Base-by-base conservation (phyloP, 1,140 invertebrate genomes). In the Hylaeus anthracinus region DNA sequence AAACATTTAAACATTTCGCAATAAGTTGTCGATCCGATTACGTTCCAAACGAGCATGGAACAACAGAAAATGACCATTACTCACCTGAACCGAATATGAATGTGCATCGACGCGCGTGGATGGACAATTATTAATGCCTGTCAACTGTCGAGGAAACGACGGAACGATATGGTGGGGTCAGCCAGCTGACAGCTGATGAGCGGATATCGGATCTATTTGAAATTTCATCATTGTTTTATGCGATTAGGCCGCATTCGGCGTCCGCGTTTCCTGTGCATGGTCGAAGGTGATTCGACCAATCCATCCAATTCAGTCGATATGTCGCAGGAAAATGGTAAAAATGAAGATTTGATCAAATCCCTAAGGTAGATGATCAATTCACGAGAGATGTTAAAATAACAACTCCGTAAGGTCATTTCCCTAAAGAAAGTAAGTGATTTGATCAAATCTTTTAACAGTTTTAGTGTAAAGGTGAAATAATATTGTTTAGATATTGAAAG, bases 111-210 rank as follows among this genome's bases (percentile, higher is more conserved):
- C 6, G 63, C 26, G 26, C 78, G 37, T 6, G 15, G 43, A 74
- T 53, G 78, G 71, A 72, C 55, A 67, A 74, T 72, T 74, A 74
- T 80, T 74, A 74, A 80, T 80, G 60, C 55, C 55, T 61, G 64
- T 15, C 51, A 61, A 74, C 37, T 61, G 72, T 74, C 71, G 72
- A 74, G 53, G 72, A 80, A 80, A 80, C 71, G 78, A 63, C 55
- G 53, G 5, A 67, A 66, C 63, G 63, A 61, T 74, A 74, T 37
- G 72, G 43, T 66, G 39, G 55, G 26, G 6, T 41, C 26, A 5
- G 51, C 10, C 41, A 0, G 60, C 14, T 72, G 76, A 79, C 76
- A 72, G 60, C 5, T 15, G 70, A 72, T 45, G 75, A 45, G 12
- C 67, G 61, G 58, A 79, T 79, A 79, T 65, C 48, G 41, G 37